Evolutionary conservation across 2,113 vertebrate species (phyloP).

Genomic region (Meleagris gallopavo): DNA sequence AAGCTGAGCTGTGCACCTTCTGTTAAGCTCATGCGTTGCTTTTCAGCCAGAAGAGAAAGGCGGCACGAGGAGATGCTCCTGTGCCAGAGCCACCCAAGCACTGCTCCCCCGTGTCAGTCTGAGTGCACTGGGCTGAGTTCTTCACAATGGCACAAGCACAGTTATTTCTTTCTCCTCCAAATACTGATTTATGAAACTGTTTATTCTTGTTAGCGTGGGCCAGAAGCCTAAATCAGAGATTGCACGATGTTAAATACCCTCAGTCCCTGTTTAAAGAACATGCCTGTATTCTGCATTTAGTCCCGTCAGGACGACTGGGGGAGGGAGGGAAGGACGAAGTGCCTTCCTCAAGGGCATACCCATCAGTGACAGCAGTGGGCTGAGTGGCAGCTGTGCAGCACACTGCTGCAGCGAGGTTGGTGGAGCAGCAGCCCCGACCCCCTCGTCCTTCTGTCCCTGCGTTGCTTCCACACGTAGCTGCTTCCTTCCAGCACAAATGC

Average conservation of each 20-base stretch:
- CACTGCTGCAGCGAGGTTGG: not conserved
- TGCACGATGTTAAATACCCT: accelerated
- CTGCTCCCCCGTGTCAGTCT: not conserved
- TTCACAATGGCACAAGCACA: not conserved
- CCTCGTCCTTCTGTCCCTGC: too few relatives aligned
- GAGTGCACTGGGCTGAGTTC: not conserved
- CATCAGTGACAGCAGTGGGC: too few relatives aligned
- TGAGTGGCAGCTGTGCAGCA: too few relatives aligned
- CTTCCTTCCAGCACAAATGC: not conserved
- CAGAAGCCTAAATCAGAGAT: not conserved
- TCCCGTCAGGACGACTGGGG: not conserved
- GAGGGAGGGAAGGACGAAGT: too few relatives aligned
- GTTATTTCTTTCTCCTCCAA: not conserved
- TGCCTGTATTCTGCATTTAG: not conserved
- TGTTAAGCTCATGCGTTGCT: not conserved
- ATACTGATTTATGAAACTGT: not conserved
- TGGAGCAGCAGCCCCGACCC: not conserved
- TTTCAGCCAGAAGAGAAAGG: not conserved
- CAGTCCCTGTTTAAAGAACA: not conserved
- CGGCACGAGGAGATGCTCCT: not conserved
- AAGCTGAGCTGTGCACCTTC: not conserved
- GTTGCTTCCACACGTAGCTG: not conserved
- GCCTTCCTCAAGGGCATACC: not conserved
- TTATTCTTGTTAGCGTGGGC: not conserved
- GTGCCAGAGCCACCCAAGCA: not conserved